Conservation (phyloP, 2,888 invertebrate species). For the Opisthograptis luteolata region DNA sequence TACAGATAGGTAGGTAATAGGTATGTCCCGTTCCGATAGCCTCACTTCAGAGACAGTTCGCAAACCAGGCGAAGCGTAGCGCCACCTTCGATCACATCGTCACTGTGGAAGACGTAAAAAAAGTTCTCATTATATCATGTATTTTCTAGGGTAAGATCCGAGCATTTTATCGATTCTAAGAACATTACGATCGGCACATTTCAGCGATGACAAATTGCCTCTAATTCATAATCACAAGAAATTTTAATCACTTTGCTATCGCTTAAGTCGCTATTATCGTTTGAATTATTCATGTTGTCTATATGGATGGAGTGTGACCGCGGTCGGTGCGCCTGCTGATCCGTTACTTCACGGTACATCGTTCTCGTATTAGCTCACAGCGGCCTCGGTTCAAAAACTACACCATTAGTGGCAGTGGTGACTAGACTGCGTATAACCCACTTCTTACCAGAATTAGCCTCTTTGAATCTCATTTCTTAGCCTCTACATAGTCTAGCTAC, state of each 20-base stretch:
- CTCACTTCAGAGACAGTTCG: no score
- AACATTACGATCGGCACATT: background rate
- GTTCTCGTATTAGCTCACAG: slow-evolving; percentile 41
- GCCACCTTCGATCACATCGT: no score
- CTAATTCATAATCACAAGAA: slow-evolving; percentile 12
- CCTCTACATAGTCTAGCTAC: background rate
- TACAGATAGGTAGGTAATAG: no score
- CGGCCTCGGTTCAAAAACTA: slow-evolving; percentile 39
- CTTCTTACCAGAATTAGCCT: slow-evolving; percentile 2
- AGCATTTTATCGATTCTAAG: background rate
- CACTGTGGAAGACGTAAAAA: no score
- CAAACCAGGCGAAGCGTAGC: no score
- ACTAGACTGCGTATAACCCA: slow-evolving; percentile 3
- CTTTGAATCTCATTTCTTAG: background rate
- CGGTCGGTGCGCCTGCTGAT: slow-evolving; percentile 31
- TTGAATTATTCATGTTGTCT: slow-evolving; percentile 38
- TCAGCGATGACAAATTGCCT: background rate
- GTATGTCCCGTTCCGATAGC: no score
- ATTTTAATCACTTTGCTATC: slow-evolving; percentile 19
- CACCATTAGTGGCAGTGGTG: slow-evolving; percentile 11
- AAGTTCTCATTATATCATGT: no score
- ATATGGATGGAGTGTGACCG: slow-evolving; percentile 29
- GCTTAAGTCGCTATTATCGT: slow-evolving; percentile 26
- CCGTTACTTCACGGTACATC: slow-evolving; percentile 40
- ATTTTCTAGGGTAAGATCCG: no score